Percentiles rank a stretch among this genome's conserved stretches.
These are phyloP conservation scores for Simalia tracyae DNA, from an alignment of 2,797 vertebrate genomes.

Conservation along the genomic window DNA sequence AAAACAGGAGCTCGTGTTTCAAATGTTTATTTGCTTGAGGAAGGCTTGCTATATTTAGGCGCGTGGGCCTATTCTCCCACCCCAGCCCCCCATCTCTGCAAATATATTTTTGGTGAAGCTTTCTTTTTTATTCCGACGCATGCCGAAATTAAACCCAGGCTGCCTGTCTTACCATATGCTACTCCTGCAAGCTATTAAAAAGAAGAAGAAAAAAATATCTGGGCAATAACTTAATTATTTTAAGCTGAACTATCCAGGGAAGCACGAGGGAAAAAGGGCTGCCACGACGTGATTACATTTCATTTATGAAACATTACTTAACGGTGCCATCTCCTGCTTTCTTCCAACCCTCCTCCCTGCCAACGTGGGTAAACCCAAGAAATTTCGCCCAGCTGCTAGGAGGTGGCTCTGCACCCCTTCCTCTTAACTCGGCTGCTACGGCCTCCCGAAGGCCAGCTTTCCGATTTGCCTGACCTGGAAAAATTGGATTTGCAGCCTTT, in stretches of 20 bases:
- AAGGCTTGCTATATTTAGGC: not conserved
- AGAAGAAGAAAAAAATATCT: not conserved
- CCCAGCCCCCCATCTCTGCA: not conserved
- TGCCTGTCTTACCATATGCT: slow-evolving; percentile 31
- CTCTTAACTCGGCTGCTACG: not conserved
- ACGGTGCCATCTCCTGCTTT: not conserved
- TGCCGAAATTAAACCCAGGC: slow-evolving; percentile 4
- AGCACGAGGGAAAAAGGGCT: not conserved
- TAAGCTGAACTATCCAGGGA: slow-evolving; percentile 22
- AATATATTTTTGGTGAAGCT: not conserved
- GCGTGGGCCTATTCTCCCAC: not conserved
- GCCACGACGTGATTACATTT: not conserved
- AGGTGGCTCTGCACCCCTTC: too few relatives aligned
- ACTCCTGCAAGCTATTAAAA: not conserved
- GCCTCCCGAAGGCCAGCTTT: not conserved
- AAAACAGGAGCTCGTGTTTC: not conserved
- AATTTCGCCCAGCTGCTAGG: not conserved
- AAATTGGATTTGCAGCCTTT: not conserved
- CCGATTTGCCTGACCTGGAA: not conserved
- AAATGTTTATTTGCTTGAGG: too few relatives aligned
- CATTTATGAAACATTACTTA: slow-evolving; percentile 2
- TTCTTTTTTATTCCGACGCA: not conserved
- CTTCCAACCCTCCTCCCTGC: too few relatives aligned
- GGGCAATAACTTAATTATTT: slow-evolving; percentile 35
- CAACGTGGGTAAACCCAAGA: not conserved